Base-by-base conservation (phyloP, 2,888 invertebrate species). In the Parnassius apollo region DNA sequence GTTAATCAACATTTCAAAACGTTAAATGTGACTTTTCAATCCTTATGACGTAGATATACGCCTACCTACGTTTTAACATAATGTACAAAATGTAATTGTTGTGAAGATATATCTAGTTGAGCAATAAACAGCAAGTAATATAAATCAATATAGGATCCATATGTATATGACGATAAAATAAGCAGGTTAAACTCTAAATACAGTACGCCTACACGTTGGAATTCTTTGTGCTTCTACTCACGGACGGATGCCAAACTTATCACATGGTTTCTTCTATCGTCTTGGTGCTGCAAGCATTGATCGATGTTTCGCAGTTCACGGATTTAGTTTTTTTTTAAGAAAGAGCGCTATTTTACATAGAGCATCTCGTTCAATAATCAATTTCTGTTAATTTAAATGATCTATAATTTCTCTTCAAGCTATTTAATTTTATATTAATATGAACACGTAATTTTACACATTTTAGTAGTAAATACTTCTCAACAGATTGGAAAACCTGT, bases 1-100 rank as follows among this genome's bases (percentile, higher is more conserved):
- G 84, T 88, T 88, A 86, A 81, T 78, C 79, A 77, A 75, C 74
- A 74, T 75, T 77, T 76, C 74, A 68, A 72, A 56, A 45, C 49
- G 52, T 57, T 57, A 64, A 11, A 13, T 54, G 53, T 54, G 54
- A 44, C 2, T 49, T 22, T n/a, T 35, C 57, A 13, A 52, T 48
- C 52, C 46, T 48, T 59, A 64, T 56, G 53, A 57, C 44, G 13
- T 56, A 13, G 12, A 13, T 8, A 9, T 9, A 49, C 13, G n/a
- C 11, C n/a, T 8, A 13, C 9, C 13, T 49, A 13, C 49, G 44
- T 61, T 42, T 25, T n/a, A 55, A 55, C 25, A 35, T 18, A 45
- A 22, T 13, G 42, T 18, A 18, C 51, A 59, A 8, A 45, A 44
- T 35, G 49, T 42, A 35, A 58, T 2, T 11, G 4, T 49, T 49